Percentiles rank a stretch among this genome's conserved stretches.
Evolutionary conservation across 2,888 invertebrate species (phyloP).

Genomic region (Dione juno): DNA sequence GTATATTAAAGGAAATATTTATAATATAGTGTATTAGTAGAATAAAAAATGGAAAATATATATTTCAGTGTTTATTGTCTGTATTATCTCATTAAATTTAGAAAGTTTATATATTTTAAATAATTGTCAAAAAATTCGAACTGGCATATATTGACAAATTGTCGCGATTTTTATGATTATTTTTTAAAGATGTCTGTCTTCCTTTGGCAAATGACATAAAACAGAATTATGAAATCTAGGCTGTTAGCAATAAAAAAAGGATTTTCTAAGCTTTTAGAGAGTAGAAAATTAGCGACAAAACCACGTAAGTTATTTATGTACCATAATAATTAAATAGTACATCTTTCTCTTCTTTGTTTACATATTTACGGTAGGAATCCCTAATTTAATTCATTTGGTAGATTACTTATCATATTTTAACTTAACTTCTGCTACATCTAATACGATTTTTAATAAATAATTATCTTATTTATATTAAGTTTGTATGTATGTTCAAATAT

Average conservation of each 20-base stretch:
- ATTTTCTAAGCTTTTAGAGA: slow-evolving; percentile 35
- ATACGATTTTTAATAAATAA: background rate
- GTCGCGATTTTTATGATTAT: slow-evolving; percentile 27
- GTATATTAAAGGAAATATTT: too few species aligned
- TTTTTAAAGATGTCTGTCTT: slow-evolving; percentile 38
- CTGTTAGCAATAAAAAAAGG: slow-evolving; percentile 43
- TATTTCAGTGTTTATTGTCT: background rate
- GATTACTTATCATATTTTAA: background rate
- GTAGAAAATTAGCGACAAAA: slow-evolving; percentile 45
- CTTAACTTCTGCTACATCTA: background rate
- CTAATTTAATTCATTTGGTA: background rate
- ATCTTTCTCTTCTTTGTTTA: background rate
- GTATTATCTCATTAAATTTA: background rate
- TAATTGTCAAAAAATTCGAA: slow-evolving; percentile 7
- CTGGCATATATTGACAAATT: slow-evolving; percentile 29
- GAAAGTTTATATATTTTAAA: slow-evolving; percentile 14
- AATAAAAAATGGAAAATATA: too few species aligned
- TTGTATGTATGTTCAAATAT: background rate
- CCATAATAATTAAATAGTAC: background rate
- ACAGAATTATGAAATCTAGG: slow-evolving; percentile 45
- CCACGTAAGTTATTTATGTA: slow-evolving; percentile 36
- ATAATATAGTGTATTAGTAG: too few species aligned
- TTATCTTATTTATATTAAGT: background rate
- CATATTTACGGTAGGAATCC: background rate
- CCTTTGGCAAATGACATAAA: slow-evolving; percentile 30